A percentile compares a stretch with the other conserved stretches of the same genome.
These are phyloP conservation scores for Heterotilapia buettikoferi DNA, from an alignment of 2,113 vertebrate species.

Conservation along the genomic window DNA sequence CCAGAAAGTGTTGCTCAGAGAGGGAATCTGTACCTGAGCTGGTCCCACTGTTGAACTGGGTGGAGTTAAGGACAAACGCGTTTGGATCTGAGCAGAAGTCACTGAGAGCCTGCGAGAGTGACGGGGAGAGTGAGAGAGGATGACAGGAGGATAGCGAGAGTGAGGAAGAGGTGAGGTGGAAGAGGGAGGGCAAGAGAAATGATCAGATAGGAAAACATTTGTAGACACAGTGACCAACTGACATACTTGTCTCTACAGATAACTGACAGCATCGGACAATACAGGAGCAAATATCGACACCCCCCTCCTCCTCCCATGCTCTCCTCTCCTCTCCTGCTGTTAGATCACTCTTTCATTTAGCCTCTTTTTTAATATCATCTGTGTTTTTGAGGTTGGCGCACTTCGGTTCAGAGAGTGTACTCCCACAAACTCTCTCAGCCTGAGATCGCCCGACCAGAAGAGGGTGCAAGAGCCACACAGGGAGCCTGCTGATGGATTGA, in stretches of 20 bases:
- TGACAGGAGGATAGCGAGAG: conserved; percentile 17
- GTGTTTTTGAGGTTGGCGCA: neutral
- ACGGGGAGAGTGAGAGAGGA: neutral
- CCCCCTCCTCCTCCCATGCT: neutral
- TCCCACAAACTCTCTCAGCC: neutral
- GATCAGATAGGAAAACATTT: conserved; percentile 16
- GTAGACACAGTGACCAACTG: conserved; percentile 59
- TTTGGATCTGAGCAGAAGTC: conserved; percentile 88
- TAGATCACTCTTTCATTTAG: neutral
- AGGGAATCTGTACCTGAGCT: conserved; percentile 73
- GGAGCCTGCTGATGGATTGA: neutral
- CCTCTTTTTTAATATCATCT: neutral
- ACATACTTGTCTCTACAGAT: conserved; percentile 52
- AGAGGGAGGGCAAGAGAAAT: neutral
- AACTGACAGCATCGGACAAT: conserved; percentile 4
- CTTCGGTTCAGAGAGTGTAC: neutral
- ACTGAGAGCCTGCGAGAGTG: conserved; percentile 77
- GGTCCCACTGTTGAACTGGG: conserved; percentile 79
- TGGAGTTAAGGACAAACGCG: conserved; percentile 82
- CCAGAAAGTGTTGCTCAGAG: neutral
- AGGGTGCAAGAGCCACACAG: conserved; percentile 50
- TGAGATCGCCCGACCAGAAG: conserved; percentile 49
- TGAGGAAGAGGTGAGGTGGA: neutral
- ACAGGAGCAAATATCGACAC: conserved; percentile 32
- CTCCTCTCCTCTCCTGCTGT: conserved; percentile 13